Evolutionary conservation across 2,888 invertebrate genomes (phyloP).

Genomic region (Adineta ricciae): DNA sequence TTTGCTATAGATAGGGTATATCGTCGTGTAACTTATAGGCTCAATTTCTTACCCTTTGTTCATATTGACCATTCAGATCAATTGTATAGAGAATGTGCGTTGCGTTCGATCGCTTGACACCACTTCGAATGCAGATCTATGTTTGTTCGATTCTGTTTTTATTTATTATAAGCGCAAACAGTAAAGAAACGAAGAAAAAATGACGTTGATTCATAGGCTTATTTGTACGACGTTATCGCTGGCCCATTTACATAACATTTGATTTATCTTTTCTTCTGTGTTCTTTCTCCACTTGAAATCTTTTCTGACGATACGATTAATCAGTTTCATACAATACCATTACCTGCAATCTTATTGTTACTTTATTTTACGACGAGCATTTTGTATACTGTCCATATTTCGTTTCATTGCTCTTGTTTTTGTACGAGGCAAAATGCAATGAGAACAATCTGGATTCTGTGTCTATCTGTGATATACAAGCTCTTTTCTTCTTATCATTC

Average conservation of each 20-base stretch:
- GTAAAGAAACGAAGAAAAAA: background rate
- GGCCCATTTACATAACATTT: background rate
- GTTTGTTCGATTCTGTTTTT: background rate
- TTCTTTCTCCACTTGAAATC: background rate
- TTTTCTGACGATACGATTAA: background rate
- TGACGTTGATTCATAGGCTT: too few relatives aligned
- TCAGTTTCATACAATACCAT: background rate
- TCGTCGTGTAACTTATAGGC: background rate
- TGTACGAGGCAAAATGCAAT: background rate
- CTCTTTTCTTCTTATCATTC: too few relatives aligned
- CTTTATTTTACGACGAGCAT: background rate
- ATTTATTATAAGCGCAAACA: background rate
- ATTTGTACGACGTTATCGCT: background rate
- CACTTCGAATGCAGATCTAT: background rate
- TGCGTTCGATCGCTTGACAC: background rate
- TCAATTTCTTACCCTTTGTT: background rate
- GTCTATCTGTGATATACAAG: too few relatives aligned
- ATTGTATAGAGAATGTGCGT: background rate
- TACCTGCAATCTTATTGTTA: background rate
- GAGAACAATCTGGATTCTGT: too few relatives aligned
- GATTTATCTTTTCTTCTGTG: background rate
- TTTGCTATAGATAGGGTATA: too few relatives aligned
- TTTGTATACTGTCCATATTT: background rate
- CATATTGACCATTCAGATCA: background rate
- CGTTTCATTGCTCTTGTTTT: background rate